Evolutionary conservation across 2,888 invertebrate species (phyloP).

Genomic region (Ceraclea dissimilis): DNA sequence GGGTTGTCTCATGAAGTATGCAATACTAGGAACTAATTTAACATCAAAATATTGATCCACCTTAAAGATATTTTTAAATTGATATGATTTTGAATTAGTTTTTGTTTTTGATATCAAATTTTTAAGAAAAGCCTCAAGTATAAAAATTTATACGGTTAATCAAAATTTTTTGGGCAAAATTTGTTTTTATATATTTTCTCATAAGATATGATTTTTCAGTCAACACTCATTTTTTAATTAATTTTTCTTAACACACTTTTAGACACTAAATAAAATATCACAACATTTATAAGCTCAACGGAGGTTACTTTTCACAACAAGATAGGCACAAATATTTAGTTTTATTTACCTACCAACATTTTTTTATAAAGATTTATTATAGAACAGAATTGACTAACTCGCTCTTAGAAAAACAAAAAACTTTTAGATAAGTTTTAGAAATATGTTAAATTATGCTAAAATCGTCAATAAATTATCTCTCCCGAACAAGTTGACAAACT

Average conservation of each 20-base stretch:
- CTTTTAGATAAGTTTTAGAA: no score
- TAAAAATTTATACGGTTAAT: neutral
- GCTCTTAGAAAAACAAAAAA: no score
- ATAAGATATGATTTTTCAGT: neutral
- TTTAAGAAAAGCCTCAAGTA: neutral
- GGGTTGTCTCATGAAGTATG: no score
- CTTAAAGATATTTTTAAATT: no score
- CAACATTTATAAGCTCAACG: constrained; percentile 21
- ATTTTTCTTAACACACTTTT: neutral
- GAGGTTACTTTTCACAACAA: constrained; percentile 3
- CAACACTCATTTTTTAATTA: neutral
- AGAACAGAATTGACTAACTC: no score
- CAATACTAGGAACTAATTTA: no score
- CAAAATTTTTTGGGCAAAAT: neutral
- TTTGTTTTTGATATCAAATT: no score
- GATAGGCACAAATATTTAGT: constrained; percentile 3
- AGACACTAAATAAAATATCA: constrained; percentile 25
- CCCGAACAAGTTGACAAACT: no score
- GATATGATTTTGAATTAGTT: no score
- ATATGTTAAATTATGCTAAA: no score
- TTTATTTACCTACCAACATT: neutral
- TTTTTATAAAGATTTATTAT: neutral
- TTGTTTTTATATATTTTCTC: neutral
- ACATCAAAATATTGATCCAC: no score
- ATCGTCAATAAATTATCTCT: no score